phyloP scores from a whole-genome alignment of 2,113 vertebrate species.

The Oenanthe melanoleuca region DNA sequence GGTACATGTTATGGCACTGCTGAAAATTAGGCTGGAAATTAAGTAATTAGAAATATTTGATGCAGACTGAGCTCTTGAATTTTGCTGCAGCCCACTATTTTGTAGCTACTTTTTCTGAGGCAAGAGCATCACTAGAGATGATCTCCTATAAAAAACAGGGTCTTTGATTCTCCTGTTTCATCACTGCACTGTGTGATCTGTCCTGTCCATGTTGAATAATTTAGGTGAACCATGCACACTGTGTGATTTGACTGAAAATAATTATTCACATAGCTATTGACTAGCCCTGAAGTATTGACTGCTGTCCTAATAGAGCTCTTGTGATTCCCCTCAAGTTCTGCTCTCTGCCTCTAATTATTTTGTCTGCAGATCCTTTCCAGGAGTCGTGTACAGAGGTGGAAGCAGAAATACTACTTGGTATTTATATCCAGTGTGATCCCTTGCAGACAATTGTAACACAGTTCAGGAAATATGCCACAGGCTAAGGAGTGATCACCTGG shows the following conservation, averaged over 20 bases:
- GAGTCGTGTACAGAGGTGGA: not conserved
- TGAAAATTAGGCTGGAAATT: not conserved
- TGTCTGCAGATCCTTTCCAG: not conserved
- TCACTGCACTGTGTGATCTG: not conserved
- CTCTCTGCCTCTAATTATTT: not conserved
- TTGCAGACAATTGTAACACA: not conserved
- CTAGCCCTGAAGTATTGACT: not conserved
- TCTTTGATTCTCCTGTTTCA: not conserved
- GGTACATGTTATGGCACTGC: not conserved
- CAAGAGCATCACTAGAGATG: not conserved
- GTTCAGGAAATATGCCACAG: not conserved
- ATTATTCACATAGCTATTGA: not conserved
- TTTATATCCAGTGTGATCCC: not conserved
- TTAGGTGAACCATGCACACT: not conserved
- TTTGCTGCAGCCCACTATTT: not conserved
- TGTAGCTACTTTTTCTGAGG: not conserved
- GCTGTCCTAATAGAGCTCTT: not conserved
- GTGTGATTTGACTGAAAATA: not conserved
- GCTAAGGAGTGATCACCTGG: not conserved
- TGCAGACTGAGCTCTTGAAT: not conserved
- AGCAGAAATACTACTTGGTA: not conserved
- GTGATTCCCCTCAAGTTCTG: not conserved
- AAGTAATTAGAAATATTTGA: not conserved
- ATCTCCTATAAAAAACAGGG: not conserved
- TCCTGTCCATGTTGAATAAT: not conserved